Base-by-base conservation (phyloP, 2,888 invertebrate genomes). In the Galeopsomyia nigrocyanea region DNA sequence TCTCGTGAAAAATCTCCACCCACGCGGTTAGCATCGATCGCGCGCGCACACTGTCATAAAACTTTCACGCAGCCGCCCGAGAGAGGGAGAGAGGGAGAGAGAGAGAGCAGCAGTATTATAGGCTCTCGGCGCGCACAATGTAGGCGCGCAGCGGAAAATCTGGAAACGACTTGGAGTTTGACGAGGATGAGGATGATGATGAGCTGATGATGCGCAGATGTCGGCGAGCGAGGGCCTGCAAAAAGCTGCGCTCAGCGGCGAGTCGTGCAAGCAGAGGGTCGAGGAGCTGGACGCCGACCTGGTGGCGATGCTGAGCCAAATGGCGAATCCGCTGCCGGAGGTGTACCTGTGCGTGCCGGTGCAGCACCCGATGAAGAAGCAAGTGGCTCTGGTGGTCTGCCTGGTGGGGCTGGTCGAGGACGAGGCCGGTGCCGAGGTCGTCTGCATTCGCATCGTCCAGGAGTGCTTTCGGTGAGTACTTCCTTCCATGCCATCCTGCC, bases 381-480 rank as follows among this genome's bases (percentile, higher is more conserved):
- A 80, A 31, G 79, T 82, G 65, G 82, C 82, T 46, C 78, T 87
- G 49, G 77, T 87, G 67, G 84, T 83, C 47, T 85, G 83, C 65
- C 76, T 87, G 47, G 63, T 76, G 46, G 73, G 75, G 53, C 65
- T 73, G 26, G 77, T 82, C 31, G 81, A 82, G 22, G 77, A 79
- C 68, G 73, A 73, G 51, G 57, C 70, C 26, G 68, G 68, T 53
- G 76, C 77, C 68, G 79, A 77, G 53, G 69, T 77, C 53, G 75
- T 75, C 61, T 82, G 80, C 76, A 79, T 78, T 46, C 79, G 80
- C 73, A 77, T 82, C 60, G 83, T 85, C 57, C 80, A 83, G 70
- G 83, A 86, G 73, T 86, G 85, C 75, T 85, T 87, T 75, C 81
- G 82, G 86, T 85, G 78, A 80, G 73, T 76, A 19, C 47, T 16